Evolutionary conservation across 1,140 invertebrate species (phyloP).

Genomic region (Diplogasteroides magnus): DNA sequence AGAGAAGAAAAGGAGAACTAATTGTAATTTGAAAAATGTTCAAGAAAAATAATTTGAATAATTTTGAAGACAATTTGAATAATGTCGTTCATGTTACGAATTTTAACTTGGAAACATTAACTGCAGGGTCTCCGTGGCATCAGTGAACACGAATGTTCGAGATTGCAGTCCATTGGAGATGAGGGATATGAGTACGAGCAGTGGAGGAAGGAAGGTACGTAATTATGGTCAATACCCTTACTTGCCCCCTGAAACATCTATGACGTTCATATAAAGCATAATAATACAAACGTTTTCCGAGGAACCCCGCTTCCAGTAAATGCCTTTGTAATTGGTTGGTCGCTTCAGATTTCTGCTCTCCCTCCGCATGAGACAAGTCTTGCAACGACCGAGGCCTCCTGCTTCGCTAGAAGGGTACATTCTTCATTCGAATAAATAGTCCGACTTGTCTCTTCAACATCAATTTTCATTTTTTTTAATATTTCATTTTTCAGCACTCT

Average conservation of each 20-base stretch:
- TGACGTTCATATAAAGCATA: too few species aligned
- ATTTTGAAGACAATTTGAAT: not conserved
- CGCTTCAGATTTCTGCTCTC: not conserved
- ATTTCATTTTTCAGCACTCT: too few species aligned
- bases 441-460: too few species aligned
- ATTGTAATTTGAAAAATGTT: not conserved
- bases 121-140: not conserved
- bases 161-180: not conserved
- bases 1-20: not conserved
- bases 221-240: too few species aligned
- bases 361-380: too few species aligned
- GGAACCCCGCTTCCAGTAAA: too few species aligned
- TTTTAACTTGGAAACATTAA: not conserved
- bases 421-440: too few species aligned
- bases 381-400: too few species aligned
- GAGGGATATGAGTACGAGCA: not conserved
- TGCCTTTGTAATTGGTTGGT: not conserved
- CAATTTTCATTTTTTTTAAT: too few species aligned
- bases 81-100: too few species aligned
- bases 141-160: not conserved
- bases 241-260: not conserved
- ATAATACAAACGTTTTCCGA: too few species aligned
- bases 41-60: not conserved
- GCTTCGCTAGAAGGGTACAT: too few species aligned
- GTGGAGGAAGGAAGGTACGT: not conserved